phyloP scores from a whole-genome alignment of 2,113 vertebrate genomes.

The Saccopteryx leptura region DNA sequence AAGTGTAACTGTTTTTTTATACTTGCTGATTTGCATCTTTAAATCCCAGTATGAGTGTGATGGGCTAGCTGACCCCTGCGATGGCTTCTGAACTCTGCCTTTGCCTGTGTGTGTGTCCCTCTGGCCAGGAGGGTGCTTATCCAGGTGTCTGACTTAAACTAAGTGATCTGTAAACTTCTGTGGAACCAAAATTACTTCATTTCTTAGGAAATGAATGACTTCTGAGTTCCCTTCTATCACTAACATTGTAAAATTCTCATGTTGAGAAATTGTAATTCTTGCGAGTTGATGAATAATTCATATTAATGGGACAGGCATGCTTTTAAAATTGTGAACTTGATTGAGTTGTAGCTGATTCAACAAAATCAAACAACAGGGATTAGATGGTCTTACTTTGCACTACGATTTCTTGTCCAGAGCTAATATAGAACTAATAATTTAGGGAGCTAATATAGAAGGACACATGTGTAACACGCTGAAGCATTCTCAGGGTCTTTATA shows the following conservation, averaged over 20 bases:
- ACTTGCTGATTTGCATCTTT: conserved; percentile 65
- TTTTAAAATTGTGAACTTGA: conserved; percentile 53
- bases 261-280: conserved; percentile 48
- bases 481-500: background rate
- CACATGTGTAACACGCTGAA: background rate
- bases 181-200: background rate
- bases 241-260: background rate
- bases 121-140: background rate
- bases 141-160: background rate
- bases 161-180: background rate
- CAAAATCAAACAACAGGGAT: background rate
- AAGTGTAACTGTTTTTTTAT: conserved; percentile 58
- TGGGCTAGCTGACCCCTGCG: background rate
- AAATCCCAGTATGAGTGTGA: conserved; percentile 7
- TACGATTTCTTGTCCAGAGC: conserved; percentile 3
- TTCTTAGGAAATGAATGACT: background rate
- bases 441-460: background rate
- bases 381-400: background rate
- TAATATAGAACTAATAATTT: background rate
- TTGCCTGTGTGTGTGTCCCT: background rate
- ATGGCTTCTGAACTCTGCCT: background rate
- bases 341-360: background rate
- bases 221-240: conserved; percentile 10
- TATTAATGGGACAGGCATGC: conserved; percentile 12
- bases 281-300: conserved; percentile 50